These are phyloP conservation scores for Pangasius macronema DNA, from an alignment of 2,797 vertebrate genomes.

Conservation along the genomic window DNA sequence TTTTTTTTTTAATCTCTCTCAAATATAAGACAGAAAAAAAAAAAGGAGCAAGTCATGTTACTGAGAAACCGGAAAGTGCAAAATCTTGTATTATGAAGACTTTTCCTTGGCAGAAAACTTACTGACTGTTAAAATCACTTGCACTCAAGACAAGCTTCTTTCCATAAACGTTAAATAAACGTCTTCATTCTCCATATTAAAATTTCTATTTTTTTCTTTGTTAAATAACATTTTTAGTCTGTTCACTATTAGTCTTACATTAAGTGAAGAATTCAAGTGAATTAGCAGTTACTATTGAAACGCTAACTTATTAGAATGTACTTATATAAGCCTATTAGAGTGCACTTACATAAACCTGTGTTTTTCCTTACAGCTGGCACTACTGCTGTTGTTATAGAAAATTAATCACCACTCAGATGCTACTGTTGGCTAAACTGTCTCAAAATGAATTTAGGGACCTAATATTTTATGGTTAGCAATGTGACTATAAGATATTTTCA, in stretches of 20 bases:
- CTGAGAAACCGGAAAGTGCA: neutral
- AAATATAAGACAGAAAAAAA: neutral
- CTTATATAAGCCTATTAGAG: neutral
- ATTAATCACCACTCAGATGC: neutral
- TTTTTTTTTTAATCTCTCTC: too few species aligned
- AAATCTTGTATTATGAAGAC: neutral
- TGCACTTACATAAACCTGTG: neutral
- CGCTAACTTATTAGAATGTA: neutral
- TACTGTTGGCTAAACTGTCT: neutral
- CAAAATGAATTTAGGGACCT: neutral
- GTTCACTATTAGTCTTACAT: neutral
- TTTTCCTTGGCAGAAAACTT: neutral
- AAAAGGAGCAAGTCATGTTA: neutral
- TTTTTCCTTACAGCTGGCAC: neutral
- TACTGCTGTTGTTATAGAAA: neutral
- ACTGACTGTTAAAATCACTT: neutral
- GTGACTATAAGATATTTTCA: neutral
- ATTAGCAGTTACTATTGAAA: neutral
- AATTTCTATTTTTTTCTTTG: neutral
- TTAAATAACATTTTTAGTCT: neutral
- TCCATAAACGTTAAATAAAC: too few species aligned
- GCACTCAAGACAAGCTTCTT: neutral
- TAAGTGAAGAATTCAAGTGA: neutral
- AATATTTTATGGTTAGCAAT: neutral
- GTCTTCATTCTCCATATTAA: neutral